Evolutionary conservation across 2,888 invertebrate genomes (phyloP).

Genomic region (Ichneumoninae sp.): DNA sequence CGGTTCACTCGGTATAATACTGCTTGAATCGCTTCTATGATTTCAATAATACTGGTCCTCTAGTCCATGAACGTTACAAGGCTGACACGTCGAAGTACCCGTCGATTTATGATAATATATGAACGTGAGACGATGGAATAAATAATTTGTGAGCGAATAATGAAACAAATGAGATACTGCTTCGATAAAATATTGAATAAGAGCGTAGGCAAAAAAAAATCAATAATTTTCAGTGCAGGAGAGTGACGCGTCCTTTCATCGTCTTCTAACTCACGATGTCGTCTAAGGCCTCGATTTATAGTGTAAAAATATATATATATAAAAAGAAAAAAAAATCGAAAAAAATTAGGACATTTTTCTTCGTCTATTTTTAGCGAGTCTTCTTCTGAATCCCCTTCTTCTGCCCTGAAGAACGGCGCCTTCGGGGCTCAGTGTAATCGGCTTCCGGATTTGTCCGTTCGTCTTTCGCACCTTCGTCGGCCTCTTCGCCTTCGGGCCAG

Average conservation of each 20-base stretch:
- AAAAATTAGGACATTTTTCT: conserved; percentile 65
- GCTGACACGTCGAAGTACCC: conserved; percentile 57
- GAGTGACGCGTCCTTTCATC: conserved; percentile 56
- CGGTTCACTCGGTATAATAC: conserved; percentile 65
- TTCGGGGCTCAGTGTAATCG: conserved; percentile 65
- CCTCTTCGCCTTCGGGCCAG: conserved; percentile 64
- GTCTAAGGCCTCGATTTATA: conserved; percentile 35
- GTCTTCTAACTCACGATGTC: conserved; percentile 51
- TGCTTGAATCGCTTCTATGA: conserved; percentile 65
- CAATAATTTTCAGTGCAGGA: conserved; percentile 26
- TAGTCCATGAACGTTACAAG: conserved; percentile 71
- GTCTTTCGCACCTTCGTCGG: conserved; percentile 70
- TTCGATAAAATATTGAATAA: conserved; percentile 12
- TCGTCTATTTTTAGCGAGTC: conserved; percentile 74
- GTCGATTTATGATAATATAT: conserved; percentile 36
- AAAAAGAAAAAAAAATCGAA: conserved; percentile 32
- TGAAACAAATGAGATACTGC: conserved; percentile 34
- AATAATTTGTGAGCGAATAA: conserved; percentile 58
- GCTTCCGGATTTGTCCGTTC: conserved; percentile 70
- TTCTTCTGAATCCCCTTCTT: conserved; percentile 71
- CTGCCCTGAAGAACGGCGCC: conserved; percentile 70
- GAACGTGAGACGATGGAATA: conserved; percentile 56
- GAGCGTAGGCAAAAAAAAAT: conserved; percentile 11
- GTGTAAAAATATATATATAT: conserved; percentile 2
- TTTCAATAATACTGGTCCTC: conserved; percentile 80